Evolutionary conservation across 2,113 vertebrate species (phyloP).

Genomic region (Rhombomys opimus): DNA sequence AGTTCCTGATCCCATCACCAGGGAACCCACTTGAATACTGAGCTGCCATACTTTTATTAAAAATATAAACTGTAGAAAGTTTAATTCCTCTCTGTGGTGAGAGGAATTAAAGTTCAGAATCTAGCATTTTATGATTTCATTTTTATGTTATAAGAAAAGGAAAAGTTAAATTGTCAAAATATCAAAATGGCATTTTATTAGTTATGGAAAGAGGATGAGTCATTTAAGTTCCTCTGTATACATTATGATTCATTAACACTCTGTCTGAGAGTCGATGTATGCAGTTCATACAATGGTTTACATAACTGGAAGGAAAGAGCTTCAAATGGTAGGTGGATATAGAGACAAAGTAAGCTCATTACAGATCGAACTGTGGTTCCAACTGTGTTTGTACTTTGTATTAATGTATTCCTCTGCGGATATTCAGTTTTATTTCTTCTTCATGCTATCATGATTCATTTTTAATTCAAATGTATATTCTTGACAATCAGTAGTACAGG

Average conservation of each 20-base stretch:
- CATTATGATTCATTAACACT: constrained; percentile 1
- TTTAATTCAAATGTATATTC: neutral
- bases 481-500: neutral
- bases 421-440: neutral
- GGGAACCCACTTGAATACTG: too few species aligned
- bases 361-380: neutral
- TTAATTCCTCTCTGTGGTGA: neutral
- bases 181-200: neutral
- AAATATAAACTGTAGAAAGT: neutral
- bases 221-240: neutral
- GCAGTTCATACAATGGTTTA: neutral
- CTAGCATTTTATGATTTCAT: neutral
- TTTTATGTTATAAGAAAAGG: neutral
- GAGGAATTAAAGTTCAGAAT: neutral
- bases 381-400: neutral
- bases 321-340: neutral
- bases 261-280: neutral
- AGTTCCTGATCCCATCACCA: too few species aligned
- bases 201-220: constrained; percentile 40
- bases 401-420: neutral
- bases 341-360: neutral
- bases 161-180: constrained; percentile 43
- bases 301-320: neutral
- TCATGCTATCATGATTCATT: neutral
- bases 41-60: neutral